A percentile compares a stretch with the other conserved stretches of the same genome.
phyloP scores from a whole-genome alignment of 1,140 invertebrate species.

The Nomia melanderi region DNA sequence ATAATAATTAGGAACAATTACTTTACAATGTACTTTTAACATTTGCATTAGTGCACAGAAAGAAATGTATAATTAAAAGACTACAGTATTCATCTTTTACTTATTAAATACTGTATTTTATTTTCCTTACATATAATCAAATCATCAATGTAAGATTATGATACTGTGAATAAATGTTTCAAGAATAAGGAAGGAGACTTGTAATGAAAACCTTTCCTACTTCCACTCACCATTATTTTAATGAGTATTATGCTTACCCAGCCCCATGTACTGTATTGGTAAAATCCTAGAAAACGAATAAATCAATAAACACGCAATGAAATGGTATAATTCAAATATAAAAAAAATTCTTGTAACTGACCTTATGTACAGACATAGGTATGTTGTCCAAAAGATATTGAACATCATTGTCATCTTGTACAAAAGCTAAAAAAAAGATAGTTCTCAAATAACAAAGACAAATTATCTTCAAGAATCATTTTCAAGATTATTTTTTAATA shows the following conservation, averaged over 20 bases:
- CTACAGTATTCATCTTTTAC: background rate
- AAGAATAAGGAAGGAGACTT: constrained; percentile 32
- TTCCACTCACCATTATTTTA: constrained; percentile 61
- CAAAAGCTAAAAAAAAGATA: constrained; percentile 82
- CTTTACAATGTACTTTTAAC: background rate
- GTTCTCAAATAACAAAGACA: background rate
- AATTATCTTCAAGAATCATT: no score
- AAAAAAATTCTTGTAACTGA: constrained; percentile 63
- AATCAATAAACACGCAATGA: background rate
- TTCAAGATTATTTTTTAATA: no score
- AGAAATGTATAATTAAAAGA: background rate
- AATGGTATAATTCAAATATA: background rate
- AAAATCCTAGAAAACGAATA: constrained; percentile 68
- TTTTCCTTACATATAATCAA: background rate
- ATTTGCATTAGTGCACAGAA: background rate
- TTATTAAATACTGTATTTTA: background rate
- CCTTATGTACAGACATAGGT: constrained; percentile 83
- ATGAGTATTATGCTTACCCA: constrained; percentile 71
- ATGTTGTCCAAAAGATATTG: constrained; percentile 85
- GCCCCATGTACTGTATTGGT: constrained; percentile 68
- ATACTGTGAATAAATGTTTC: background rate
- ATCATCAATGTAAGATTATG: constrained; percentile 3
- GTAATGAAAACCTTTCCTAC: constrained; percentile 65
- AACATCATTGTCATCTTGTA: constrained; percentile 86
- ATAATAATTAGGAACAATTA: background rate